Conservation (phyloP, 2,797 vertebrate species). For the Steatocranus sp. region DNA sequence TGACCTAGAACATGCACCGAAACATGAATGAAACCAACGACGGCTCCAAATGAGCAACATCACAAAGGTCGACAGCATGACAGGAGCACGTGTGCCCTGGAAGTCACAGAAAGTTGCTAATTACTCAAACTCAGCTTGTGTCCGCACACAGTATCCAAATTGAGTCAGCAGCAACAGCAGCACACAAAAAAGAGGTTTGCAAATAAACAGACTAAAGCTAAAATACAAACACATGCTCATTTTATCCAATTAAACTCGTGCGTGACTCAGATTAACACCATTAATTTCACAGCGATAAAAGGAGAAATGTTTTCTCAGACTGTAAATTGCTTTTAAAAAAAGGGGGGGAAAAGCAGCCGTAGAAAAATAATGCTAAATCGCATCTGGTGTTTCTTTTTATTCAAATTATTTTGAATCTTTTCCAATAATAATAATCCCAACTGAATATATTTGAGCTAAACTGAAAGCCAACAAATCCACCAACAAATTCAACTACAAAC, state of each 20-base stretch:
- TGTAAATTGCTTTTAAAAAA: background rate
- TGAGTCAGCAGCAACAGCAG: background rate
- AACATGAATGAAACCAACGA: conserved; percentile 12
- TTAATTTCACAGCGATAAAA: conserved; percentile 32
- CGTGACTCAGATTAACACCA: conserved; percentile 37
- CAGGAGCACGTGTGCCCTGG: conserved; percentile 17
- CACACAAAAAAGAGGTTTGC: conserved; percentile 9
- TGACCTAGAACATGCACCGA: background rate
- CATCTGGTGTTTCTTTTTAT: conserved; percentile 6
- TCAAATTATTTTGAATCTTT: conserved; percentile 6
- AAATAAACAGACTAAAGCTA: conserved; percentile 44
- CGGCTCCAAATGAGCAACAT: conserved; percentile 17
- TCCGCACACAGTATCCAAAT: conserved; percentile 3
- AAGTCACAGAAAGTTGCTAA: conserved; percentile 48
- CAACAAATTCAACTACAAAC: background rate
- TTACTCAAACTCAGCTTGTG: conserved; percentile 41
- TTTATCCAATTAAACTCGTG: conserved; percentile 39
- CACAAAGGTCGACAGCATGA: conserved; percentile 14
- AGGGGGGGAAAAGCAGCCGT: background rate
- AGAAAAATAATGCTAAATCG: conserved; percentile 15
- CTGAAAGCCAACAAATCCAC: background rate
- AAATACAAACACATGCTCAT: conserved; percentile 40
- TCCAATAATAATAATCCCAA: conserved; percentile 6
- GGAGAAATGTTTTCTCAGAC: conserved; percentile 16
- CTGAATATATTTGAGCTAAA: conserved; percentile 7